Base-by-base conservation (phyloP, 2,797 vertebrate species). In the Monodelphis domestica region DNA sequence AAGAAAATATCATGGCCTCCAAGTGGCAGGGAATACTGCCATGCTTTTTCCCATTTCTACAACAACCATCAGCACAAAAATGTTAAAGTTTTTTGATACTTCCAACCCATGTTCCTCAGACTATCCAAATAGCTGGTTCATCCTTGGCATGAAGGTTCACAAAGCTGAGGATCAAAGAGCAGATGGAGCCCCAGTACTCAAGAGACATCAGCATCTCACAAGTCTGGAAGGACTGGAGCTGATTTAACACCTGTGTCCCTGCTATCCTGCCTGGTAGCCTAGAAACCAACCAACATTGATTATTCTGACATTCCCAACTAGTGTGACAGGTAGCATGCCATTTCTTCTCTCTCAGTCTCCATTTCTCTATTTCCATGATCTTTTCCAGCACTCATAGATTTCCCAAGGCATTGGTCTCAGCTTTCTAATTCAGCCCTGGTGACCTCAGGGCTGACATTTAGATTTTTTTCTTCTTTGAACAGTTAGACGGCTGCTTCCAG, bases 61-160 rank as follows among this genome's bases (percentile, higher is more conserved):
- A 30, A 59, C 33, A n/a, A 63, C 14, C 59, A 63, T 33, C 59
- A 63, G 14, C 59, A 63, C 33, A n/a, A n/a, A 63, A 5, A 63
- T 6, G n/a, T 63, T n/a, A 15, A 59, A 30, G 59, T 63, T n/a
- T n/a, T 63, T 63, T 63, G 59, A 63, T 33, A 59, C 33, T 5
- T 0, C 17, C 1, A 57, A 15, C 11, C 3, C 24, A 21, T 52
- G 4, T 2, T 29, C n/a, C 2, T 33, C 45, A 56, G 4, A 0
- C n/a, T 52, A 51, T 55, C 94, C 87, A 45, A 51, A 87, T 53
- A n/a, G 55, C 78, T 24, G 5, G 92, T 91, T 45, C 15, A 55
- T 26, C 21, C 51, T 30, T 53, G 28, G 26, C 3, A 87, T 87
- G 53, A 87, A 87, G 38, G 38, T 38, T 7, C 45, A 53, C 30